A percentile compares a stretch with the other conserved stretches of the same genome.
phyloP scores from a whole-genome alignment of 2,888 invertebrate species.

The Alsophila aescularia region DNA sequence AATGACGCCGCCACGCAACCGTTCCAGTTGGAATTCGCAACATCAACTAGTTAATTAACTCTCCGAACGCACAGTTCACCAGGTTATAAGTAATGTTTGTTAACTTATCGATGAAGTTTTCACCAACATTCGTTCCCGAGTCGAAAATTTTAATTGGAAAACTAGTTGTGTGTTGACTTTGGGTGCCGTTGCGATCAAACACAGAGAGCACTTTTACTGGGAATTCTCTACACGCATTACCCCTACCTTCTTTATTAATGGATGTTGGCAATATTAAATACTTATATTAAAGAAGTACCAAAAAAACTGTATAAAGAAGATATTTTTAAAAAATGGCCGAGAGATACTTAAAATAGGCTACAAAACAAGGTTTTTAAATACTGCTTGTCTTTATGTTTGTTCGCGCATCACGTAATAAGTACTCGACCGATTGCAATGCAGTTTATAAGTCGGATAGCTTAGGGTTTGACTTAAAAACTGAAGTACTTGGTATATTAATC shows the following conservation, averaged over 20 bases:
- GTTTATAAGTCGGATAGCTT: too few relatives aligned
- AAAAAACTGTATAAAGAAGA: too few relatives aligned
- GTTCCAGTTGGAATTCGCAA: slow-evolving; percentile 27
- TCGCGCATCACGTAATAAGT: too few relatives aligned
- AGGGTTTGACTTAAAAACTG: too few relatives aligned
- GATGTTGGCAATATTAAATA: too few relatives aligned
- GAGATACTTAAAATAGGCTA: too few relatives aligned
- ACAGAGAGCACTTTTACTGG: slow-evolving; percentile 28
- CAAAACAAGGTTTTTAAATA: too few relatives aligned
- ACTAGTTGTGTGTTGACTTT: slow-evolving; percentile 52
- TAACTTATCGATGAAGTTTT: slow-evolving; percentile 45
- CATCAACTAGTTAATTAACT: slow-evolving; percentile 39
- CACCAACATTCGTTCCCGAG: slow-evolving; percentile 43
- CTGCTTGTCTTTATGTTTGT: too few relatives aligned
- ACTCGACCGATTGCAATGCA: too few relatives aligned
- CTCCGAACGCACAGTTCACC: slow-evolving; percentile 38
- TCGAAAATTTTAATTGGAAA: slow-evolving; percentile 61
- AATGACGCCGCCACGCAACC: neutral
- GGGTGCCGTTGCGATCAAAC: slow-evolving; percentile 41
- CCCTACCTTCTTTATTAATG: slow-evolving; percentile 23
- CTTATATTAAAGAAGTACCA: too few relatives aligned
- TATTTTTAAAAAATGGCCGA: too few relatives aligned
- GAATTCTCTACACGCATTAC: slow-evolving; percentile 33
- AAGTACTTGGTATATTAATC: too few relatives aligned
- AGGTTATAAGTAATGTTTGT: slow-evolving; percentile 39